Conservation (phyloP, 2,113 vertebrate species). For the Crocuta crocuta region DNA sequence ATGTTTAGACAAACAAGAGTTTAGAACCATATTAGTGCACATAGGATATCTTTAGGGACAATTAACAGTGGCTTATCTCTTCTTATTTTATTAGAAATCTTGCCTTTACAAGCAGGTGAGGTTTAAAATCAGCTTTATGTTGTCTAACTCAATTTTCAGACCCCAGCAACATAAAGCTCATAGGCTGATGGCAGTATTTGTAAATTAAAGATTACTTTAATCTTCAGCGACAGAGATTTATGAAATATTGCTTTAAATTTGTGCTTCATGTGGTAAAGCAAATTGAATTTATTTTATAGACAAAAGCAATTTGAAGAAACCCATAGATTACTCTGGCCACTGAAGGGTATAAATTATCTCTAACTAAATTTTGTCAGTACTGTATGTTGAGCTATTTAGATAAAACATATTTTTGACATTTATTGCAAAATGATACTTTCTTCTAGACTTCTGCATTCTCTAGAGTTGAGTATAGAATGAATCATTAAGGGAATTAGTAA, state of each 20-base stretch:
- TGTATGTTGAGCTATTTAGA: constrained; percentile 85
- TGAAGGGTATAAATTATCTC: constrained; percentile 84
- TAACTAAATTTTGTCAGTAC: constrained; percentile 84
- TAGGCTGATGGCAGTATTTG: constrained; percentile 79
- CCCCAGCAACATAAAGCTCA: constrained; percentile 74
- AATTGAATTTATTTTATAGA: constrained; percentile 87
- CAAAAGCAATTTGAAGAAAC: constrained; percentile 87
- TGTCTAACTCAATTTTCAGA: constrained; percentile 79
- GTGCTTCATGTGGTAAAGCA: constrained; percentile 82
- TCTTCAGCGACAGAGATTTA: constrained; percentile 86
- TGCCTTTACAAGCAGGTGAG: constrained; percentile 51
- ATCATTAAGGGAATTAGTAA: constrained; percentile 81
- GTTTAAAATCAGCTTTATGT: constrained; percentile 68
- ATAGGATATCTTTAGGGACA: constrained; percentile 31
- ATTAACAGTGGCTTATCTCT: constrained; percentile 59
- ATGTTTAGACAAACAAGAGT: constrained; percentile 7
- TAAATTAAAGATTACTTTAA: constrained; percentile 88
- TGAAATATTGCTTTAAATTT: constrained; percentile 86
- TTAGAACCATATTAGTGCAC: constrained; percentile 53
- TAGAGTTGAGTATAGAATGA: constrained; percentile 64
- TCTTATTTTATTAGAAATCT: constrained; percentile 70
- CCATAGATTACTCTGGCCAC: constrained; percentile 83
- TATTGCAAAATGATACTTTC: constrained; percentile 84
- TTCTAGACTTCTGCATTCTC: constrained; percentile 66
- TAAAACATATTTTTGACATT: constrained; percentile 86